Base-by-base conservation (phyloP, 1,140 invertebrate species). In the Eumeta japonica region DNA sequence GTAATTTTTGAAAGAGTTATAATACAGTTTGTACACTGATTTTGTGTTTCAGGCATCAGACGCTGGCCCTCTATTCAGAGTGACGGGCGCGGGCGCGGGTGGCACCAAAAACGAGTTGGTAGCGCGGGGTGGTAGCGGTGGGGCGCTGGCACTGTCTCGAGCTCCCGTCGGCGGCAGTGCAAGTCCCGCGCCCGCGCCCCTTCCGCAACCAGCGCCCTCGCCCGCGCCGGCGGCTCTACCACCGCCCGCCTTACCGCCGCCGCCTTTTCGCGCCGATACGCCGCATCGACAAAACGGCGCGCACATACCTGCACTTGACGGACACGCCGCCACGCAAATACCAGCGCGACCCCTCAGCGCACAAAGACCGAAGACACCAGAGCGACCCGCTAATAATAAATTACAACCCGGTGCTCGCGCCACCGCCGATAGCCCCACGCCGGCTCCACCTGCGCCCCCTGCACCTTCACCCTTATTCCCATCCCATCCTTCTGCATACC, bases 391-490 rank as follows among this genome's bases (percentile, higher is more conserved):
- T 75, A 85, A 85, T 56, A 85, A 87, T 79, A 83, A 83, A 55
- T 83, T 86, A 62, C 86, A 86, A 62, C 83, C 87, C 64, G 83
- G 86, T 72, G 87, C 87, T 3, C 59, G 64, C 34, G 62, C 62
- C 33, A 59, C 63, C 16, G 62, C 63, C 34, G 65, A 63, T 52
- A 73, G 62, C 40, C 67, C 65, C n/a, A 73, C 66, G 16, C 67
- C 57, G 4, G 64, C 59, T 12, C 62, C 63, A 14, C 62, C 62
- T 13, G 65, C 51, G 41, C 73, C 53, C 35, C 74, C 46, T 13
- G 62, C 52, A 13, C 67, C 64, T 24, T 62, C 62, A 30, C 67
- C 57, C 28, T 60, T 59, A 7, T 66, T 63, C 48, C 62, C 58
- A 27, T 62, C 50, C 52, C 73, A 57, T 56, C 55, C 5, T n/a